Evolutionary conservation across 2,113 vertebrate species (phyloP).

Genomic region (Bothrops jararaca): DNA sequence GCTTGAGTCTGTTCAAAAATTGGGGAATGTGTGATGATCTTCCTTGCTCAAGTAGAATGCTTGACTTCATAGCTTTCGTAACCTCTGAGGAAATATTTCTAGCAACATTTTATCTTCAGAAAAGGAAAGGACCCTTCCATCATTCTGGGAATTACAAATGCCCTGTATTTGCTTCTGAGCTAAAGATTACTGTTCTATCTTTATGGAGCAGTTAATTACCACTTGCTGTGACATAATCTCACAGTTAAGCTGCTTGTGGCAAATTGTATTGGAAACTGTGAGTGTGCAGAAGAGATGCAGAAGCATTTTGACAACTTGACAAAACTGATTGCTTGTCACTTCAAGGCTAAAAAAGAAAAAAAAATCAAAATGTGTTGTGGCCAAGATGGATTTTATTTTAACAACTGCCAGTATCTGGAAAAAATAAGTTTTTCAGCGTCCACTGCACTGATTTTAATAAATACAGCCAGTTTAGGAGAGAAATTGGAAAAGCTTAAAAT

Average conservation of each 20-base stretch:
- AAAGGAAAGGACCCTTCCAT: not conserved
- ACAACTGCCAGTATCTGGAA: not conserved
- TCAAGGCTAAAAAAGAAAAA: not conserved
- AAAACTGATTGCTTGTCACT: conserved; percentile 14
- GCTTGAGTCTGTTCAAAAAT: not conserved
- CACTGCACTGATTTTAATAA: not conserved
- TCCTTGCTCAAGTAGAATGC: not conserved
- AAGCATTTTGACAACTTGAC: conserved; percentile 35
- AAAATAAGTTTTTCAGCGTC: not conserved
- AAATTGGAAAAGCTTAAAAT: not conserved
- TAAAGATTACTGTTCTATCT: not conserved
- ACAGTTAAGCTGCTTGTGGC: conserved; percentile 14
- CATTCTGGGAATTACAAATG: not conserved
- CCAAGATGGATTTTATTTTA: conserved; percentile 25
- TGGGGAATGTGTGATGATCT: not conserved
- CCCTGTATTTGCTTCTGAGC: not conserved
- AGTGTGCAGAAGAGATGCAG: not conserved
- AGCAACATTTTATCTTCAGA: not conserved
- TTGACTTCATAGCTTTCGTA: fast-evolving
- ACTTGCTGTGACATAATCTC: not conserved
- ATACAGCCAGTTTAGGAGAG: not conserved
- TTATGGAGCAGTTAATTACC: conserved; percentile 8
- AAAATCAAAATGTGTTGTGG: not conserved
- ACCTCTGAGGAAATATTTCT: not conserved
- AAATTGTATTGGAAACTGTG: conserved; percentile 13